Conservation (phyloP, 2,797 vertebrate genomes). For the Gadopsis marmoratus region DNA sequence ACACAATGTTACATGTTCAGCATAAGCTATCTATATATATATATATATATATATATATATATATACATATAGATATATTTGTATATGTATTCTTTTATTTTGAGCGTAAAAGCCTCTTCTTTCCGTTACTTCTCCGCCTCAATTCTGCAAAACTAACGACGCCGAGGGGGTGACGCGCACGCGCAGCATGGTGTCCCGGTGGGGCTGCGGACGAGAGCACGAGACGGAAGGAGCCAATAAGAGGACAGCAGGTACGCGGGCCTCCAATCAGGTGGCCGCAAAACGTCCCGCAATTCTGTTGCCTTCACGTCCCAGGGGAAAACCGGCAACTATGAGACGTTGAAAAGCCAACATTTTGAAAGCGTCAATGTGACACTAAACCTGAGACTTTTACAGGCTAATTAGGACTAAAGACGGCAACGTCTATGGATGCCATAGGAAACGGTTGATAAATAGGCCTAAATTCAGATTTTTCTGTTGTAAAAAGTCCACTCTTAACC, state of each 20-base stretch:
- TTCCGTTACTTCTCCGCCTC: constrained; percentile 10
- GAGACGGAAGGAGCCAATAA: constrained; percentile 77
- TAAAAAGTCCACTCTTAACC: no score
- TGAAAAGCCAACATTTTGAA: neutral
- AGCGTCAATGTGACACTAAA: no score
- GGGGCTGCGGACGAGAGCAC: constrained; percentile 66
- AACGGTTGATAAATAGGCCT: no score
- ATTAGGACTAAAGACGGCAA: no score
- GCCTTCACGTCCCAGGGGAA: constrained; percentile 46
- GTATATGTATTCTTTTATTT: constrained; percentile 48
- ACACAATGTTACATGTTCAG: neutral
- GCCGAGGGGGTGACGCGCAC: constrained; percentile 80
- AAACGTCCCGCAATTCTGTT: constrained; percentile 45
- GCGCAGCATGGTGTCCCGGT: constrained; percentile 81
- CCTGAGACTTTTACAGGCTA: no score
- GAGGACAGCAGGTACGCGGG: constrained; percentile 44
- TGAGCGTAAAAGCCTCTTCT: rapidly evolving
- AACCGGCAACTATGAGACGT: constrained; percentile 10
- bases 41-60: neutral
- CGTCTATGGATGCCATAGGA: no score
- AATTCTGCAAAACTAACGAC: constrained; percentile 15
- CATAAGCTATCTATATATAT: neutral
- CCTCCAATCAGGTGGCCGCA: constrained; percentile 63
- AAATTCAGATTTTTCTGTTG: no score
- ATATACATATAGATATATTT: neutral